Base-by-base conservation (phyloP, 2,113 vertebrate genomes). In the Gulo gulo region DNA sequence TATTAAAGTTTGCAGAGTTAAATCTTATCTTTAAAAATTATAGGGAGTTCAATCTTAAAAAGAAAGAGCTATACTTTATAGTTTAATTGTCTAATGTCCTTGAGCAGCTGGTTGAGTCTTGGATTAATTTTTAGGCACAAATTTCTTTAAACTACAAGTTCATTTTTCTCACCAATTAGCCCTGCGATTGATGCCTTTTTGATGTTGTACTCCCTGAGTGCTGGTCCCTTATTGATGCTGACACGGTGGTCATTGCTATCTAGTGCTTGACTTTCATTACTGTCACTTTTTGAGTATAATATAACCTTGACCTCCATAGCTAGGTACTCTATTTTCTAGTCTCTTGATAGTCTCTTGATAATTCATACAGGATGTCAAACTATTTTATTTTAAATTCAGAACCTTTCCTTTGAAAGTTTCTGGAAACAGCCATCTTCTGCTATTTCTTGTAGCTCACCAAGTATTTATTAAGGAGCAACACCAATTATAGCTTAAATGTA, bases 221-320 rank as follows among this genome's bases (percentile, higher is more conserved):
- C 55, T 34, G 26, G 26, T 36, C 63, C 26, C 50, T 52, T 57
- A 3, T 84, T 94, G 42, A 87, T 90, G 42, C 61, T 20, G 29
- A 16, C 59, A 76, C 15, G 3, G 13, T 94, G 39, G 26, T 7
- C 36, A 10, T 71, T 34, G n/a, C 34, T 57, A 80, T 55, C n/a
- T 61, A 88, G 59, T 20, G 26, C 71, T 85, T 80, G 23, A 52
- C 63, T 96, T 94, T 98, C 57, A 61, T 95, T 85, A 36, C 36
- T 78, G 63, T 93, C 71, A 78, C 10, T 65, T 84, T 88, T 29
- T 78, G 26, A 86, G 10, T 29, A n/a, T 65, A 93, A 45, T 7
- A 57, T 94, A 80, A 88, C 80, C 63, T 97, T 94, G 93, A 71
- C 84, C 84, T 88, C 45, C 26, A 85, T 73, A 90, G 69, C 8